These are phyloP conservation scores for Ochropleura leucogaster DNA, from an alignment of 2,888 invertebrate species.

Conservation along the genomic window DNA sequence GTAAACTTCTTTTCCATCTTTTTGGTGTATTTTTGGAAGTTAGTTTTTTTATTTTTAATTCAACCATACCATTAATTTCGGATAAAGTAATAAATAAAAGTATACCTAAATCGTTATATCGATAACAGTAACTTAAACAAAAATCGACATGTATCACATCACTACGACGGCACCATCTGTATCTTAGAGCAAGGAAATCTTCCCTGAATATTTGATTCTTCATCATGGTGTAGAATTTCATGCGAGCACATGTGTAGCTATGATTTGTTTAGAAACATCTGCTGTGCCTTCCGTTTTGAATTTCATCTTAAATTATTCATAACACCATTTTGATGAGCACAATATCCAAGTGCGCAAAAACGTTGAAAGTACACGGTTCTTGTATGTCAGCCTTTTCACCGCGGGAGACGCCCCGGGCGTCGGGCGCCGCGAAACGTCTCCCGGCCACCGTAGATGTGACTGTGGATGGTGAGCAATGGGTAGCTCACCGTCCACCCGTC, in stretches of 20 bases:
- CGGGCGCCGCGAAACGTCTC: too few species aligned
- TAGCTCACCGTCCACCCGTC: too few species aligned
- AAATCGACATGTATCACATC: slow-evolving; percentile 49
- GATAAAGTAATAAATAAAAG: too few species aligned
- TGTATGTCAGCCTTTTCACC: background rate
- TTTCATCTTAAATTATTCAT: slow-evolving; percentile 17
- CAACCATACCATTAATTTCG: too few species aligned
- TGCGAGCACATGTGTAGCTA: slow-evolving; percentile 36
- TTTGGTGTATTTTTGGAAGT: too few species aligned
- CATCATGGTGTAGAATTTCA: slow-evolving; percentile 64
- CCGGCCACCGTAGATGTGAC: too few species aligned
- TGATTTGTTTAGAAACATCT: slow-evolving; percentile 43
- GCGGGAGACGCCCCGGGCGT: too few species aligned
- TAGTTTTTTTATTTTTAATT: too few species aligned
- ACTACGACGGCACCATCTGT: slow-evolving; percentile 66
- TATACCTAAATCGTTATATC: background rate
- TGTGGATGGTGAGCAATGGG: too few species aligned
- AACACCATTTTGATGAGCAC: background rate
- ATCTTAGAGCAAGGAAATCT: slow-evolving; percentile 58
- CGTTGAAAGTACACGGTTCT: background rate
- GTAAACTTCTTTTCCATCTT: too few species aligned
- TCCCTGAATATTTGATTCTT: slow-evolving; percentile 73
- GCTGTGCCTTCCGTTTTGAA: slow-evolving; percentile 15
- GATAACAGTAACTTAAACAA: slow-evolving; percentile 11
- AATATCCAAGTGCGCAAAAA: background rate